A percentile compares a stretch with the other conserved stretches of the same genome.
These are phyloP conservation scores for Tetrapedia diversipes DNA, from an alignment of 2,888 invertebrate genomes.

Conservation along the genomic window DNA sequence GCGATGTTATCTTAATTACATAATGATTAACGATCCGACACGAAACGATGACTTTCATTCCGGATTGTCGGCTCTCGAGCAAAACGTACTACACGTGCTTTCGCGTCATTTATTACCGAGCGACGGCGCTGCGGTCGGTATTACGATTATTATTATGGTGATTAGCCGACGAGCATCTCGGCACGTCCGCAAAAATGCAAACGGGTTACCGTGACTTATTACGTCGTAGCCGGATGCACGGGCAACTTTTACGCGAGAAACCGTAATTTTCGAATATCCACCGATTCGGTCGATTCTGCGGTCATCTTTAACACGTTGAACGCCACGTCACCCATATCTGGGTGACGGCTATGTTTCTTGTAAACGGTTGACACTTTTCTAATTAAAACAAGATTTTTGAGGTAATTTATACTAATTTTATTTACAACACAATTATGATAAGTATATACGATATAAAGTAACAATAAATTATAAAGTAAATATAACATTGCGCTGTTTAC, in stretches of 20 bases:
- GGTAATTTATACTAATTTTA: no score
- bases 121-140: not conserved
- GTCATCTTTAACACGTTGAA: no score
- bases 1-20: constrained; percentile 44
- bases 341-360: no score
- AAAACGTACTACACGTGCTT: not conserved
- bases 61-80: not conserved
- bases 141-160: constrained; percentile 18
- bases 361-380: no score
- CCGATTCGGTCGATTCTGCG: no score
- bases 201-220: not conserved
- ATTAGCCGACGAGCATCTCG: not conserved
- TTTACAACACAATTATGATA: no score
- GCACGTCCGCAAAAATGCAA: not conserved
- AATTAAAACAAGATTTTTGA: no score
- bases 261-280: not conserved
- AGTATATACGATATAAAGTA: no score
- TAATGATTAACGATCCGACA: constrained; percentile 42
- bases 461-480: no score
- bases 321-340: no score
- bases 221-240: not conserved
- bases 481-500: no score
- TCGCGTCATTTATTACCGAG: constrained; percentile 32
- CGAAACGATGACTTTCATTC: constrained; percentile 27
- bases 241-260: not conserved